Percentiles rank a stretch among this genome's conserved stretches.
Evolutionary conservation across 2,113 vertebrate genomes (phyloP).

Genomic region (Spermophilus dauricus): DNA sequence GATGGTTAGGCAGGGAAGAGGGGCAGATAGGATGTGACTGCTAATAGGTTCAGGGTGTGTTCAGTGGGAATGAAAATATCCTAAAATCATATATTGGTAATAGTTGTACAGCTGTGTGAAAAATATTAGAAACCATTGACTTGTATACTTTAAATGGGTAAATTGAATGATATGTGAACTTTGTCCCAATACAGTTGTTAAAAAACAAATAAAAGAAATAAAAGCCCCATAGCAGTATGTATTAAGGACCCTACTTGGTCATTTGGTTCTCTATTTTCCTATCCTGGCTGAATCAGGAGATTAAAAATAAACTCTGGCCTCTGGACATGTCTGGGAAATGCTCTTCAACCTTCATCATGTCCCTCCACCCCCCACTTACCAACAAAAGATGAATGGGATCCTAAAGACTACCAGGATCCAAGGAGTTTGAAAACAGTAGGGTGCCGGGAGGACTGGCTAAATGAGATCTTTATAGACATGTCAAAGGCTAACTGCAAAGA

Average conservation of each 20-base stretch:
- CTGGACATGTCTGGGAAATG: neutral
- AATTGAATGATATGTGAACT: neutral
- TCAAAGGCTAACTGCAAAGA: neutral
- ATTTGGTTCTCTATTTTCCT: neutral
- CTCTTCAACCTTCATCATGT: neutral
- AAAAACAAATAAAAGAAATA: neutral
- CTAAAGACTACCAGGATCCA: neutral
- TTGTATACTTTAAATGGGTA: neutral
- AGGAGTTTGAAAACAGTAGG: neutral
- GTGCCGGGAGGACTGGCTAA: neutral
- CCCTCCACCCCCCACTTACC: neutral
- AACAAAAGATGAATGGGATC: neutral
- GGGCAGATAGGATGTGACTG: neutral
- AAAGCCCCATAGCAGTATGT: neutral
- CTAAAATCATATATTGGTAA: constrained; percentile 18
- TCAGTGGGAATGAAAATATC: neutral
- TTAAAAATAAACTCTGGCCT: neutral
- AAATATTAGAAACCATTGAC: neutral
- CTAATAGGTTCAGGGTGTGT: neutral
- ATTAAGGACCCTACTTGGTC: neutral
- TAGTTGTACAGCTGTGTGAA: neutral
- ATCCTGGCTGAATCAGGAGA: neutral
- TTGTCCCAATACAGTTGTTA: neutral
- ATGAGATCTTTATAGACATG: neutral
- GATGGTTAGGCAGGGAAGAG: neutral